Evolutionary conservation across 30 jellyfish, hydroid and myxozoan genomes (phyloP), one percentile per base, ranked within the genome.

Genomic region (Cassiopea xamachana): DNA sequence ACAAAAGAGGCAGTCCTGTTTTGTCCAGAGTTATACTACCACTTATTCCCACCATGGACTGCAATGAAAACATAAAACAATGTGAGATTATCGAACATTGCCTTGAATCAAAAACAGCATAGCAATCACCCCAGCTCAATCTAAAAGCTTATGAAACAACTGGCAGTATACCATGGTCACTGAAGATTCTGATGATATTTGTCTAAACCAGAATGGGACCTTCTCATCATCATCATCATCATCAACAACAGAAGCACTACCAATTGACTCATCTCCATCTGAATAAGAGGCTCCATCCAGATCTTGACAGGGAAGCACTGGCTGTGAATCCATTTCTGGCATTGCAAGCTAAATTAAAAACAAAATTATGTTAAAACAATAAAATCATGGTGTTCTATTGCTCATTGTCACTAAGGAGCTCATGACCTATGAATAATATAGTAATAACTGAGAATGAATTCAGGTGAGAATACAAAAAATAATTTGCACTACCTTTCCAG

Each of bases 171-270:
- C 97, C 83, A 70, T 5, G 1, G 91, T 55, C 18, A 55, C 83
- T 3, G 49, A 73, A 1, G 93, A 47, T 27, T 83, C 93, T 64
- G 90, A 60, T 9, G 93, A 77, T 10, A 90, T 80, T 69, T 90
- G 97, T n/a, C 93, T 60, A 58, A 90, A 90, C 97, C 97, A 90
- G 49, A 74, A n/a, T 6, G 97, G 97, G 18, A 90, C 77, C 44
- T 90, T 90, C 46, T 90, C 97, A 68, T 90, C 97, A 76, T 90
- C 97, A 75, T 90, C 97, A 90, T 90, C 93, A 60, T 69, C 97
- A 90, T 90, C 93, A 60, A 60, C 97, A 59, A 46, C 83, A 10
- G 93, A 74, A 0, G 75, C 82, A 55, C 88, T 84, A 45, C 86
- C 68, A n/a, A 75, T 10, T 15, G 84, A 39, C 1, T 48, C 92